Conservation (phyloP, 37 sponge, comb jelly and placozoan genomes). For the Eunapius fragilis region DNA sequence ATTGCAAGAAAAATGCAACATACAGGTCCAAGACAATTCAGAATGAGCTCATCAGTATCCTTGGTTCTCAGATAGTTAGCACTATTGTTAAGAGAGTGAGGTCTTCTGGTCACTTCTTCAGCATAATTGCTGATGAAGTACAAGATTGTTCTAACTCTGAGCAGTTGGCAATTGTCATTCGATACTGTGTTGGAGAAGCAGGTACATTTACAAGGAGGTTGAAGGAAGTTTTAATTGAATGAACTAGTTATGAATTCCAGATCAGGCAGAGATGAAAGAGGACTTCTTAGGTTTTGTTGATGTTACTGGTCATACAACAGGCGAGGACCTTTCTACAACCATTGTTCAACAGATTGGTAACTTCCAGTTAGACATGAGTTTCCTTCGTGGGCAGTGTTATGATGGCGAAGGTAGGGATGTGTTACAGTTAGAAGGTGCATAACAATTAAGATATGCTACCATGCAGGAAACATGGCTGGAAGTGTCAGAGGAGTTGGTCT, state of each 20-base stretch:
- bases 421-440: too few species aligned
- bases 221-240: neutral
- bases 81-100: conserved; percentile 23
- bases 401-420: conserved; percentile 66
- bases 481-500: too few species aligned
- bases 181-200: neutral
- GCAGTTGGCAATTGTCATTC: neutral
- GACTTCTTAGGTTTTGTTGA: conserved; percentile 58
- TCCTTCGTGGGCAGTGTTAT: conserved; percentile 75
- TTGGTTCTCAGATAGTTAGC: conserved; percentile 33
- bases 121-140: conserved; percentile 63
- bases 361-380: conserved; percentile 46
- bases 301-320: conserved; percentile 47
- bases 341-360: conserved; percentile 25
- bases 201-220: neutral
- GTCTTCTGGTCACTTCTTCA: conserved; percentile 32
- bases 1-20: conserved; percentile 52
- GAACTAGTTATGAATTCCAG: conserved; percentile 41
- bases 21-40: conserved; percentile 54
- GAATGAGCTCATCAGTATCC: conserved; percentile 51
- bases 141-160: conserved; percentile 73
- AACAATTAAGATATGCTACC: too few species aligned
- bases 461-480: too few species aligned
- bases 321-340: conserved; percentile 57
- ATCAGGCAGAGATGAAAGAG: conserved; percentile 38